These are phyloP conservation scores for Bombus sylvicola DNA, from an alignment of 1,140 invertebrate species.

Conservation along the genomic window DNA sequence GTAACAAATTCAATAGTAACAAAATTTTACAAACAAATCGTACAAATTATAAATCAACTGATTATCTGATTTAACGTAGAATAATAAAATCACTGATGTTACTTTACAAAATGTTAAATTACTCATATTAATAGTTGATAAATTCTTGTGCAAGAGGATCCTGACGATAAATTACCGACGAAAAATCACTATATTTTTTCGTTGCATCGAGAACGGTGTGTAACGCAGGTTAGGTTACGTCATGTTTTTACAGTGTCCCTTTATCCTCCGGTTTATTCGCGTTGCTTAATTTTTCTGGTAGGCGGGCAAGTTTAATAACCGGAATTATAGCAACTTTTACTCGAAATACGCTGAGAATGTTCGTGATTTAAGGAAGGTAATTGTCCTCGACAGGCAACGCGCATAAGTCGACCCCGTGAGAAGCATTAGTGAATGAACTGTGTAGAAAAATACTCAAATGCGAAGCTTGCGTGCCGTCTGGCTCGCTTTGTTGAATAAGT, in stretches of 20 bases:
- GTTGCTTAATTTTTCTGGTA: background rate
- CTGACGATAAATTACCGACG: background rate
- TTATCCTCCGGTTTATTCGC: background rate
- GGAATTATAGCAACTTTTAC: conserved; percentile 23
- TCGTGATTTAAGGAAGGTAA: conserved; percentile 35
- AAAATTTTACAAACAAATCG: background rate
- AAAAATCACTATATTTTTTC: background rate
- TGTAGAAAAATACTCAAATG: conserved; percentile 22
- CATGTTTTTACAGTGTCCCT: background rate
- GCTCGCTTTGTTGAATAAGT: conserved; percentile 22
- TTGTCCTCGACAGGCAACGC: conserved; percentile 15
- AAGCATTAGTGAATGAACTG: conserved; percentile 45
- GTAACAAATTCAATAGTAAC: background rate
- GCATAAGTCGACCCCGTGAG: conserved; percentile 6
- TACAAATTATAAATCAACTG: too few relatives aligned
- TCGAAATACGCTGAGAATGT: conserved; percentile 17
- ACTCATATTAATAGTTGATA: background rate
- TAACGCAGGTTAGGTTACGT: background rate
- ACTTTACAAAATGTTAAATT: too few relatives aligned
- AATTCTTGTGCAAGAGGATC: background rate
- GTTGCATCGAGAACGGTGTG: background rate
- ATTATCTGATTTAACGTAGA: too few relatives aligned
- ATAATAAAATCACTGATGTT: background rate
- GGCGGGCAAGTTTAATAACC: background rate
- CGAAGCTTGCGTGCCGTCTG: conserved; percentile 17